Evolutionary conservation across 64 coral and sea anemone species (phyloP).

Genomic region (Actinia equina): DNA sequence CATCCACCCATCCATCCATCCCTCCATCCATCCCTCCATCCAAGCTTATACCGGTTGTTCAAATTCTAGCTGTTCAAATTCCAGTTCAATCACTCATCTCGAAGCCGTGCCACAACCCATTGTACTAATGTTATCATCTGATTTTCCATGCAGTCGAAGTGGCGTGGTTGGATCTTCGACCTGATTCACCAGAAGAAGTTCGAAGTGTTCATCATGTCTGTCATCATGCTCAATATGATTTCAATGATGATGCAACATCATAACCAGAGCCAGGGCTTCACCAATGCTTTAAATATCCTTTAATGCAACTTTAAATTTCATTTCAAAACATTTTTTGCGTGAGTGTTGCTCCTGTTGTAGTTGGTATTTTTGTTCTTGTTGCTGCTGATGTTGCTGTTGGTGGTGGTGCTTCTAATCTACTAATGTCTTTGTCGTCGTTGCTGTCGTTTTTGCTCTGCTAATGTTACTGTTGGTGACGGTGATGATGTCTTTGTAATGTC

Average conservation of each 20-base stretch:
- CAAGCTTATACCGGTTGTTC: neutral
- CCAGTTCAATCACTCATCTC: too few relatives aligned
- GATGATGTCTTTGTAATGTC: too few relatives aligned
- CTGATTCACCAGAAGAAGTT: conserved; percentile 87
- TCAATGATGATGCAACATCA: conserved; percentile 96
- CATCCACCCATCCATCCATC: too few relatives aligned
- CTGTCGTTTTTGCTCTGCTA: too few relatives aligned
- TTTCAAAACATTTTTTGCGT: neutral
- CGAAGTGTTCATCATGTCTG: conserved; percentile 95
- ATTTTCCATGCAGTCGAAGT: conserved; percentile 55
- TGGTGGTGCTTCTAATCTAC: too few relatives aligned
- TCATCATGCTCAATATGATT: conserved; percentile 83
- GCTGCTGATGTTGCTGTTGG: too few relatives aligned
- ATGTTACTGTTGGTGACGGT: too few relatives aligned
- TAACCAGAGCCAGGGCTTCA: conserved; percentile 64
- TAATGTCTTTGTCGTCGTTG: too few relatives aligned
- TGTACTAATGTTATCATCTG: neutral
- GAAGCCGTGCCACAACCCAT: too few relatives aligned
- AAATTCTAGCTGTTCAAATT: neutral
- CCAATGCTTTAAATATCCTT: conserved; percentile 72
- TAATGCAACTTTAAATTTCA: neutral
- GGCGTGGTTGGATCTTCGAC: conserved; percentile 85
- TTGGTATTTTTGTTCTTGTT: too few relatives aligned
- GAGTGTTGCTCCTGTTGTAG: too few relatives aligned
- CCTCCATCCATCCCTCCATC: too few relatives aligned